Conservation (phyloP, 2,888 invertebrate genomes). For the Hypercompe scribonia region DNA sequence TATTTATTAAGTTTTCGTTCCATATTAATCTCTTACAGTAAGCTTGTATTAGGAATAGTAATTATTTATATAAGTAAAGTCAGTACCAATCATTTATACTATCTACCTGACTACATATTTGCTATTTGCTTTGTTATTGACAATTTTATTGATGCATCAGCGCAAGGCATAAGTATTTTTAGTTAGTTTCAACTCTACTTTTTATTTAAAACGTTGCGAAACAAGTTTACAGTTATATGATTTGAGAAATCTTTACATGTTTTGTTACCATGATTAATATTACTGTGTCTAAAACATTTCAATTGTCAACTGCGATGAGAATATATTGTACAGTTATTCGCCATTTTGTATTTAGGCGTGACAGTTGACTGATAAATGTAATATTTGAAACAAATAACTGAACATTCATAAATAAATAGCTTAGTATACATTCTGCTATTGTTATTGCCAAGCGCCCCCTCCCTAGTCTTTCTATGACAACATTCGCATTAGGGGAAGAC, state of each 20-base stretch:
- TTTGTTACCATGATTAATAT: too few species aligned
- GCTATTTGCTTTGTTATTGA: neutral
- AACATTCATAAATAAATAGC: constrained; percentile 24
- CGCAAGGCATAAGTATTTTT: neutral
- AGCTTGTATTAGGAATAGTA: neutral
- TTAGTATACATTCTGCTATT: constrained; percentile 32
- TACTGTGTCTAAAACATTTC: neutral
- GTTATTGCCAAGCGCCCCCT: constrained; percentile 43
- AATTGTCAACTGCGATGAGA: too few species aligned
- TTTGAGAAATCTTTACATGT: too few species aligned
- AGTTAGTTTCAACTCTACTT: neutral
- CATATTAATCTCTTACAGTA: neutral
- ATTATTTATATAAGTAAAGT: neutral
- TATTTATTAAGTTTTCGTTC: neutral
- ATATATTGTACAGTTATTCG: too few species aligned
- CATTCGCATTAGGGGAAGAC: constrained; percentile 33
- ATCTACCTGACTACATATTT: neutral
- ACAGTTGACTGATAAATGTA: neutral
- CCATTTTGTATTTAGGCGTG: neutral
- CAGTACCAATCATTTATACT: neutral
- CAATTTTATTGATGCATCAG: neutral
- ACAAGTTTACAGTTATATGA: too few species aligned
- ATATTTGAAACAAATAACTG: constrained; percentile 3
- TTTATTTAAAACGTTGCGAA: neutral
- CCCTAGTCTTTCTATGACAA: constrained; percentile 29